Percentiles rank a stretch among this genome's conserved stretches.
These are phyloP conservation scores for Mythimna lalbum DNA, from an alignment of 2,888 invertebrate species.

Conservation along the genomic window DNA sequence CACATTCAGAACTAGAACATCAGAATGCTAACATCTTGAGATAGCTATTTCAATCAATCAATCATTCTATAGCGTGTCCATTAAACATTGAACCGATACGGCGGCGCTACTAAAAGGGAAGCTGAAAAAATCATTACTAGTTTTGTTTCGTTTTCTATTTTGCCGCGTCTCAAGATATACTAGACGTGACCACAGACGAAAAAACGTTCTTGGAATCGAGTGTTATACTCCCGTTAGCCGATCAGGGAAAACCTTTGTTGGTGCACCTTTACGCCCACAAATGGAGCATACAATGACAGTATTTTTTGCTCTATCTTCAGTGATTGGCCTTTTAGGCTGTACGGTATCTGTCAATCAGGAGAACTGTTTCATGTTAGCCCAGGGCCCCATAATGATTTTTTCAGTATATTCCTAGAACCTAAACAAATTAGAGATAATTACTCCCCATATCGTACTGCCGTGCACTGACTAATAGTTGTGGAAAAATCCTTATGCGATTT, in stretches of 20 bases:
- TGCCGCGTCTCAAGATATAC: slow-evolving; percentile 8
- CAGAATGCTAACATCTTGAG: slow-evolving; percentile 26
- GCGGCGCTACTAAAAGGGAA: neutral
- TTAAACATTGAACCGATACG: slow-evolving; percentile 14
- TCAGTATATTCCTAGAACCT: too few relatives aligned
- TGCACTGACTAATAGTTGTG: too few relatives aligned
- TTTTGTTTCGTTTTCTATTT: neutral
- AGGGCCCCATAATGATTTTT: too few relatives aligned
- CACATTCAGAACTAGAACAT: slow-evolving; percentile 24
- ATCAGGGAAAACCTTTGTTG: slow-evolving; percentile 2
- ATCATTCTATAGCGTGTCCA: slow-evolving; percentile 15
- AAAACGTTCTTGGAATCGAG: slow-evolving; percentile 16
- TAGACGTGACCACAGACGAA: neutral
- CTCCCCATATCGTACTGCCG: too few relatives aligned
- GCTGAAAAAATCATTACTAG: neutral
- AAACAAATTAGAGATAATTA: too few relatives aligned
- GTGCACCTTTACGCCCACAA: neutral
- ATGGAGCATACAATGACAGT: neutral
- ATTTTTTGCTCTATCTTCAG: neutral
- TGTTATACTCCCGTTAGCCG: neutral
- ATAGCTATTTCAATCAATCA: slow-evolving; percentile 31
- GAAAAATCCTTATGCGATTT: too few relatives aligned
- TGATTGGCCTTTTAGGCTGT: neutral
- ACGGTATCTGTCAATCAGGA: neutral
- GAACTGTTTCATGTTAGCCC: too few relatives aligned